A percentile compares a stretch with the other conserved stretches of the same genome.
phyloP scores from a whole-genome alignment of 2,797 vertebrate genomes.

The Fistularia commersonii region DNA sequence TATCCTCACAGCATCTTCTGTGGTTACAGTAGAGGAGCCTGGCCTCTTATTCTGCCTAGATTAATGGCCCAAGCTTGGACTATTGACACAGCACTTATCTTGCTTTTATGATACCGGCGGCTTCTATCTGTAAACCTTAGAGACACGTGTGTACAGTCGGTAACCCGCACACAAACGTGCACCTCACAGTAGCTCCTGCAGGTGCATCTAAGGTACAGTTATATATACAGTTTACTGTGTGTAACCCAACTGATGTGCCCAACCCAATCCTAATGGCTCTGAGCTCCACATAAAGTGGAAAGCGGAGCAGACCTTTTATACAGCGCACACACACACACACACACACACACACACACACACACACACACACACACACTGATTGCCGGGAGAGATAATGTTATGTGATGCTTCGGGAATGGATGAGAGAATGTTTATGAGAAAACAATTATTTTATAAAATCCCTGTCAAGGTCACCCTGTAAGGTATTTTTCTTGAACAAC shows the following conservation, averaged over 20 bases:
- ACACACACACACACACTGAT: neutral
- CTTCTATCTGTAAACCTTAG: constrained; percentile 60
- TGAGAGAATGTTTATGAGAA: neutral
- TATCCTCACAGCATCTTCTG: constrained; percentile 11
- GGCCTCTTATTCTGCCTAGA: constrained; percentile 55
- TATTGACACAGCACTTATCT: constrained; percentile 79
- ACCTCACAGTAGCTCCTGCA: constrained; percentile 5
- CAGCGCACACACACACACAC: neutral
- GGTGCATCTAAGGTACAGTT: constrained; percentile 15
- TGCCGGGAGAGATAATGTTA: constrained; percentile 4
- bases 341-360: neutral
- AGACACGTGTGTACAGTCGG: constrained; percentile 21
- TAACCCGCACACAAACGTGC: constrained; percentile 14
- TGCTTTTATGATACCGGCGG: constrained; percentile 65
- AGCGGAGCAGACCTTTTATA: constrained; percentile 9
- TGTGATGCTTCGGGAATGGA: constrained; percentile 5
- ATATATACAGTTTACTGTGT: constrained; percentile 6
- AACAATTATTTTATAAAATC: constrained; percentile 5
- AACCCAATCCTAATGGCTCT: constrained; percentile 13
- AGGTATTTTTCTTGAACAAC: too few relatives aligned
- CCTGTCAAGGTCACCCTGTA: neutral
- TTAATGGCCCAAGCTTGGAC: constrained; percentile 64
- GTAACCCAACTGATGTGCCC: constrained; percentile 16
- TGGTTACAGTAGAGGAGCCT: constrained; percentile 32
- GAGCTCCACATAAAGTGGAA: constrained; percentile 6